These are phyloP conservation scores for Drosophila navojoa DNA, from an alignment of 1,140 invertebrate species.

Conservation along the genomic window DNA sequence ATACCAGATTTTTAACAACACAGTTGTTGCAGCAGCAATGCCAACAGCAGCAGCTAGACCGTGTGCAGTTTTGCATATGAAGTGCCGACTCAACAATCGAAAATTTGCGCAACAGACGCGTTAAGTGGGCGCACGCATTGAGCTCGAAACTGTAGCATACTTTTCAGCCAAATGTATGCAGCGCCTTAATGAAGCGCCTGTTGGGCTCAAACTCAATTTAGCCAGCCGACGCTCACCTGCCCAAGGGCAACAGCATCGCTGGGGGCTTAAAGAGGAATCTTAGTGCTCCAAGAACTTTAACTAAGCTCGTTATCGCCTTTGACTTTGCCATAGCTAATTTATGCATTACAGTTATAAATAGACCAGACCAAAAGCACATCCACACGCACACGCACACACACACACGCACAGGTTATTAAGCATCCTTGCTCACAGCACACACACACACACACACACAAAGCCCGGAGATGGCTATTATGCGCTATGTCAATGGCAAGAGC, in stretches of 20 bases:
- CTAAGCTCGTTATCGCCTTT: constrained; percentile 49
- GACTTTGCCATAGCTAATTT: constrained; percentile 69
- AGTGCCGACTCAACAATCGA: constrained; percentile 79
- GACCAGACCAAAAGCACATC: constrained; percentile 27
- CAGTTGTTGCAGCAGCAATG: constrained; percentile 38
- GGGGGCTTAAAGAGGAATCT: constrained; percentile 15
- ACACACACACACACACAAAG: constrained; percentile 33
- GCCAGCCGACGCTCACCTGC: constrained; percentile 3
- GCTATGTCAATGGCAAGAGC: constrained; percentile 27
- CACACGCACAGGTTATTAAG: too few relatives aligned
- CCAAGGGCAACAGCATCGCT: not conserved
- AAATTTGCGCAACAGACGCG: constrained; percentile 78
- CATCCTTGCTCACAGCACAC: too few relatives aligned
- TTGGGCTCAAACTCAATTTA: constrained; percentile 35
- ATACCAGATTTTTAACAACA: constrained; percentile 71
- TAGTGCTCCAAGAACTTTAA: constrained; percentile 49
- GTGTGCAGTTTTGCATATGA: constrained; percentile 75
- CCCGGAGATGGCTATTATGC: constrained; percentile 35
- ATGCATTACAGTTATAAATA: constrained; percentile 73
- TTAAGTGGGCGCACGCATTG: constrained; percentile 63
- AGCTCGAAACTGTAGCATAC: constrained; percentile 65
- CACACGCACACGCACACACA: not conserved
- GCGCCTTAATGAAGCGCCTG: constrained; percentile 56
- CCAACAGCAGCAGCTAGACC: constrained; percentile 28
- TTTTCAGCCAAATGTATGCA: constrained; percentile 65